phyloP scores from a whole-genome alignment of 2,113 vertebrate genomes.

The Psittacula cyanocephala region DNA sequence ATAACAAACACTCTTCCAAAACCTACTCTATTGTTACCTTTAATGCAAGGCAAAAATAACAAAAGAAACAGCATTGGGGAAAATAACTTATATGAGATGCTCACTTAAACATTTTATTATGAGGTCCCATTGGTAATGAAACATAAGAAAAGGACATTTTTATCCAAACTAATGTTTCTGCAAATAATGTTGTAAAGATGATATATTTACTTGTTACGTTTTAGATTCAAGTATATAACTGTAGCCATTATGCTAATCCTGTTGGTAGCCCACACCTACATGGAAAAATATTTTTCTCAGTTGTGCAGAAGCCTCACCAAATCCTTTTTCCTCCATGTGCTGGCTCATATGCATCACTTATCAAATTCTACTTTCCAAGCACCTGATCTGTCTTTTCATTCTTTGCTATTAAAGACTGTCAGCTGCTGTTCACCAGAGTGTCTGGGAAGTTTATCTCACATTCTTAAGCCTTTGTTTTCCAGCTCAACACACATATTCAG shows the following conservation, averaged over 20 bases:
- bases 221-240: neutral
- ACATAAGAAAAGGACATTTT: neutral
- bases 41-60: neutral
- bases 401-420: neutral
- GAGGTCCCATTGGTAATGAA: neutral
- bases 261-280: neutral
- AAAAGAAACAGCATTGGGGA: neutral
- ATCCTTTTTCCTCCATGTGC: neutral
- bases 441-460: neutral
- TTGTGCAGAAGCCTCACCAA: neutral
- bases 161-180: neutral
- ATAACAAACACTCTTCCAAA: neutral
- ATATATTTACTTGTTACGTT: neutral
- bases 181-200: neutral
- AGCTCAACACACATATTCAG: neutral
- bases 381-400: neutral
- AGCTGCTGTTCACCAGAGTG: neutral
- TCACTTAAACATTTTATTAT: neutral
- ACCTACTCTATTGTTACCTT: neutral
- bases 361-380: neutral
- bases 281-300: neutral
- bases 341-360: neutral
- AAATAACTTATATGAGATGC: neutral
- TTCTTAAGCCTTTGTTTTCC: constrained; percentile 23
- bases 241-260: neutral